These are phyloP conservation scores for Neodiprion pinetum DNA, from an alignment of 1,140 invertebrate species.

Conservation along the genomic window DNA sequence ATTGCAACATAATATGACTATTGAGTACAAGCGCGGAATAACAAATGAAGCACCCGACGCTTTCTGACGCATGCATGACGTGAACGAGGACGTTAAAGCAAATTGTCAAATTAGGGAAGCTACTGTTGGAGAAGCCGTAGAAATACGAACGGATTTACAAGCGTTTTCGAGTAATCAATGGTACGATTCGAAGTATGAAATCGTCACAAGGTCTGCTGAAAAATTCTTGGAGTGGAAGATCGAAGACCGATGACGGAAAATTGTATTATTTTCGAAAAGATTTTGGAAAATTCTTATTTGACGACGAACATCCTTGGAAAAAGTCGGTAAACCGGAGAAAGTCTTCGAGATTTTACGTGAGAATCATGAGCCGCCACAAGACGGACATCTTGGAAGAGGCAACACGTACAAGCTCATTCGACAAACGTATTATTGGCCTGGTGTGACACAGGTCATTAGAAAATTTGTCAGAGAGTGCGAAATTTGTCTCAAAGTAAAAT, in stretches of 20 bases:
- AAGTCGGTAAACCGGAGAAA: conserved; percentile 17
- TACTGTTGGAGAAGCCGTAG: conserved; percentile 19
- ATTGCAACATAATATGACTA: conserved; percentile 30
- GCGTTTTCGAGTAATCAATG: conserved; percentile 16
- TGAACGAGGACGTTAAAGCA: neutral
- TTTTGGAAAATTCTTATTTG: neutral
- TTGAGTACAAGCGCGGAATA: conserved; percentile 36
- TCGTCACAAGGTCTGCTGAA: conserved; percentile 13
- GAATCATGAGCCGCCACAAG: conserved; percentile 21
- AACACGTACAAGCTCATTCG: conserved; percentile 18
- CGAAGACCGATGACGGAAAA: conserved; percentile 22
- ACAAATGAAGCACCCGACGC: conserved; percentile 29
- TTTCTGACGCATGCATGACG: conserved; percentile 19
- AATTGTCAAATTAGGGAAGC: conserved; percentile 2
- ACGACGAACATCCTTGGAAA: conserved; percentile 29
- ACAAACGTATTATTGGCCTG: conserved; percentile 20
- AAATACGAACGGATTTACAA: conserved; percentile 17
- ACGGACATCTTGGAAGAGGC: conserved; percentile 20
- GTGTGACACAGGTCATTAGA: neutral
- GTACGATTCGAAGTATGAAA: conserved; percentile 10
- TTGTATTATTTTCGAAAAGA: conserved; percentile 21
- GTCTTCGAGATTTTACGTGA: conserved; percentile 14
- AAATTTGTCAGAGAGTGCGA: conserved; percentile 19
- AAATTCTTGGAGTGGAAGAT: conserved; percentile 25
- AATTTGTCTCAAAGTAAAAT: conserved; percentile 18